Conservation (phyloP, 2,888 invertebrate genomes). For the Limnephilus marmoratus region DNA sequence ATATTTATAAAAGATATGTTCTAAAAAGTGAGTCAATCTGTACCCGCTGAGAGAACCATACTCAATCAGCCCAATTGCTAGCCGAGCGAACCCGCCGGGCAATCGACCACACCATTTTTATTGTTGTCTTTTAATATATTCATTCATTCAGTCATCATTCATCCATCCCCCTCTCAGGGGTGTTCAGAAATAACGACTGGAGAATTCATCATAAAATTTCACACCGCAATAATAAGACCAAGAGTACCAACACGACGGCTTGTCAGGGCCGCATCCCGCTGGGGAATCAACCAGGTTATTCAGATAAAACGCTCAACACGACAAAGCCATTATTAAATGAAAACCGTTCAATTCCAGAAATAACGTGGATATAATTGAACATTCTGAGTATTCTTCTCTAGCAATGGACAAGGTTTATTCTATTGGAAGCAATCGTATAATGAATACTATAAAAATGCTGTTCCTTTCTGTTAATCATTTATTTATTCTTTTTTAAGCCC, state of each 20-base stretch:
- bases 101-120: neutral
- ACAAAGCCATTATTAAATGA: neutral
- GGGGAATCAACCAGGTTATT: neutral
- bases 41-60: neutral
- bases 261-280: neutral
- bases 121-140: neutral
- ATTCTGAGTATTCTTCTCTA: neutral
- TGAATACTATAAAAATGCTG: too few relatives aligned
- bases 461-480: too few relatives aligned
- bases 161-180: neutral
- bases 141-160: neutral
- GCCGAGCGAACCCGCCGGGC: neutral
- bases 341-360: neutral
- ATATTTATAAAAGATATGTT: too few relatives aligned
- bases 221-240: neutral
- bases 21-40: too few relatives aligned
- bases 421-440: neutral
- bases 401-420: neutral
- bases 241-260: neutral
- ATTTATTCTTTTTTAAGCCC: too few relatives aligned
- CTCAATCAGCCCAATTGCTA: neutral
- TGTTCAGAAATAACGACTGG: neutral
- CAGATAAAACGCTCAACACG: neutral
- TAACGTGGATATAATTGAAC: neutral
- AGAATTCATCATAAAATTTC: slow-evolving; percentile 2